Base-by-base conservation (phyloP, 1,140 invertebrate species). In the Drosophila nannoptera region DNA sequence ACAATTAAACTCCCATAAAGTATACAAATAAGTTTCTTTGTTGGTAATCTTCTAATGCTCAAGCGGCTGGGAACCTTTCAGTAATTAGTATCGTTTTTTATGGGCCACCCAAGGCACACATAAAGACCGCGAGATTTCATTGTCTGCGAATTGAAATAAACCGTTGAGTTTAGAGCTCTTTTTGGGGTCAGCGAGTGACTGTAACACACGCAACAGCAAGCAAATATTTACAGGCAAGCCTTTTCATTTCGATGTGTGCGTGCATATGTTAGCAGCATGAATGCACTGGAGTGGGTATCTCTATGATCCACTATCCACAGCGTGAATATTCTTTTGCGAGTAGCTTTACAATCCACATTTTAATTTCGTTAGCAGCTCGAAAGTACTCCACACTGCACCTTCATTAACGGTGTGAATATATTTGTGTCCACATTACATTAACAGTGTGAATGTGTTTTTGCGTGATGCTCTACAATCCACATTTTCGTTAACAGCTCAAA, bases 1-100 rank as follows among this genome's bases (percentile, higher is more conserved):
- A 69, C 73, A 76, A 76, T 76, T 76, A 76, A 73, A 76, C 66
- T 69, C 46, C 33, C 40, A 76, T 76, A 76, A 73, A 69, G 42
- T 76, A 69, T 73, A 73, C 73, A 73, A 69, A 76, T 63, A 73
- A 73, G 48, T 73, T 73, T 54, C 36, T 22, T 22, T 55, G 38
- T 42, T 58, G 52, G 43, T 46, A 35, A 46, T 61, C 29, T 58
- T 31, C 29, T 14, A 35, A 40, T 32, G 22, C 42, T 58, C 32
- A 32, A 38, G 7, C 8, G 53, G 9, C 48, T 62, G 58, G 43
- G 42, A 59, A 59, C 31, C 59, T 63, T 63, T 53, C n/a, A 9
- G 43, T 69, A 76, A 76, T 76, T 76, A 60, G 70, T 76, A 50
- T 62, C 7, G 31, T 38, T 62, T 62, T 64, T 59, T 45, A 72